Evolutionary conservation across 2,888 invertebrate genomes (phyloP).

Genomic region (Terebella lapidaria): DNA sequence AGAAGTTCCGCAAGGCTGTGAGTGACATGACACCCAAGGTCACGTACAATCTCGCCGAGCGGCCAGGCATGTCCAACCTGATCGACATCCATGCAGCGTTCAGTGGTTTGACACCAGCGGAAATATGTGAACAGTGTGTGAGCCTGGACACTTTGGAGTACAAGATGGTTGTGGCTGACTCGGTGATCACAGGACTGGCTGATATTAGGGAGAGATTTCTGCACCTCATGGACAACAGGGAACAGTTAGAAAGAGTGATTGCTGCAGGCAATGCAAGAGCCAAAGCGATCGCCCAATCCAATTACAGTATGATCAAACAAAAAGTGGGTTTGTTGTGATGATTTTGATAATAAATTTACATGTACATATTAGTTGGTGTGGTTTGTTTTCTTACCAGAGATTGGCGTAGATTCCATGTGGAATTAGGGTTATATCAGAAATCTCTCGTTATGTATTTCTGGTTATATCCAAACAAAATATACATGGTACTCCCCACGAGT

Average conservation of each 20-base stretch:
- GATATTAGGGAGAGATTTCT: constrained; percentile 66
- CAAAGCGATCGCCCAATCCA: constrained; percentile 60
- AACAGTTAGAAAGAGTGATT: constrained; percentile 64
- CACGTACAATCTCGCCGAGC: constrained; percentile 69
- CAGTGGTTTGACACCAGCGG: constrained; percentile 63
- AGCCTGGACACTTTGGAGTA: constrained; percentile 73
- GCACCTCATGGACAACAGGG: constrained; percentile 61
- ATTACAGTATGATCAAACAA: constrained; percentile 63
- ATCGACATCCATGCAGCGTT: constrained; percentile 76
- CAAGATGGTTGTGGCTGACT: constrained; percentile 69
- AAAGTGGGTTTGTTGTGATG: constrained; percentile 59
- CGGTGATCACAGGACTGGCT: constrained; percentile 64
- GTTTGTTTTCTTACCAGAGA: too few species aligned
- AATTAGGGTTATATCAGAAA: too few species aligned
- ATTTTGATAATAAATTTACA: background rate
- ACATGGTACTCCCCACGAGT: too few species aligned
- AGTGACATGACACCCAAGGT: constrained; percentile 82
- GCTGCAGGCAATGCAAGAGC: constrained; percentile 65
- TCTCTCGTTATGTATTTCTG: too few species aligned
- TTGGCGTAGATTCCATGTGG: too few species aligned
- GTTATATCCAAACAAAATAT: too few species aligned
- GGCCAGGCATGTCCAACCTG: constrained; percentile 88
- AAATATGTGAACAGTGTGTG: constrained; percentile 64
- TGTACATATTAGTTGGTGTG: background rate
- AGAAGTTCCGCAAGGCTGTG: constrained; percentile 79